Conservation (phyloP, 2,113 vertebrate genomes). For the Chaenocephalus aceratus region DNA sequence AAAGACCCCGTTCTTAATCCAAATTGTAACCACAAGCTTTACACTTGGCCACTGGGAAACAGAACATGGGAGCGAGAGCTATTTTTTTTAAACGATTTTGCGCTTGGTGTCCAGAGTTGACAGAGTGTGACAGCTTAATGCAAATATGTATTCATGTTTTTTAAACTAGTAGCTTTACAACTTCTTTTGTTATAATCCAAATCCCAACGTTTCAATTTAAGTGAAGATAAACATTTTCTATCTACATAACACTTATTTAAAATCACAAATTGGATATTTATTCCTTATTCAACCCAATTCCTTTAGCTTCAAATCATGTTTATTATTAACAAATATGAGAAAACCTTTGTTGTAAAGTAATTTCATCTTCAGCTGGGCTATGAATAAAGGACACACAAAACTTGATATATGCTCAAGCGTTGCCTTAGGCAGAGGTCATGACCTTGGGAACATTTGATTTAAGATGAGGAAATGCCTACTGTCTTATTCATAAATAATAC, state of each 20-base stretch:
- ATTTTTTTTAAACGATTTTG: slow-evolving; percentile 42
- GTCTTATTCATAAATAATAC: neutral
- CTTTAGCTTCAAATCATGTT: neutral
- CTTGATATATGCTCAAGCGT: neutral
- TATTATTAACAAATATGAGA: neutral
- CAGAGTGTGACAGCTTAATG: slow-evolving; percentile 38
- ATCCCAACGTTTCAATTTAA: neutral
- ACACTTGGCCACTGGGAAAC: slow-evolving; percentile 47
- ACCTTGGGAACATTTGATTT: neutral
- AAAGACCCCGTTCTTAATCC: slow-evolving; percentile 57
- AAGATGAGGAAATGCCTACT: neutral
- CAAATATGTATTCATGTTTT: slow-evolving; percentile 26
- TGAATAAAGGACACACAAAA: neutral
- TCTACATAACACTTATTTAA: neutral
- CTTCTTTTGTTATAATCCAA: neutral
- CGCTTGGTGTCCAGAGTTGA: slow-evolving; percentile 25
- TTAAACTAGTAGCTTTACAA: slow-evolving; percentile 5
- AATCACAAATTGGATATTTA: neutral
- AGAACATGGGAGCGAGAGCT: slow-evolving; percentile 32
- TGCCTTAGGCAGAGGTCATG: neutral
- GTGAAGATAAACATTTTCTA: neutral
- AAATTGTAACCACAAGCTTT: slow-evolving; percentile 63
- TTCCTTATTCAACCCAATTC: neutral
- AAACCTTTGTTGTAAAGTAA: too few relatives aligned
- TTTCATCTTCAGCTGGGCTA: neutral